phyloP scores from a whole-genome alignment of 2,797 vertebrate genomes.

The Harpagifer antarcticus region DNA sequence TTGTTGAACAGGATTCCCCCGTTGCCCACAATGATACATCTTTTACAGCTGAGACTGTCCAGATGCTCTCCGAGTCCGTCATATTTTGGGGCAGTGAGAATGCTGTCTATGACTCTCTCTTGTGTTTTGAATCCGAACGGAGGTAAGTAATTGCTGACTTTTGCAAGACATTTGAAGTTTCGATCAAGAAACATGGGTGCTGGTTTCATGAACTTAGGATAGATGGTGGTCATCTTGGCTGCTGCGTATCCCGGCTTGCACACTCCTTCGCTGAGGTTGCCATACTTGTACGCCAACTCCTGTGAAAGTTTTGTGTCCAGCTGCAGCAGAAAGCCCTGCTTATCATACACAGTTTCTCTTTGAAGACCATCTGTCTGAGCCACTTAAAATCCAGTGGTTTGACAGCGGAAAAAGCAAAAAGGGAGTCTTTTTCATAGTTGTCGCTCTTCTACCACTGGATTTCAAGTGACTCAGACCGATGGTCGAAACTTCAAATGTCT shows the following conservation, averaged over 20 bases:
- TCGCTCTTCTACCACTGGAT: constrained; percentile 83
- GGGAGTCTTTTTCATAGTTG: constrained; percentile 93
- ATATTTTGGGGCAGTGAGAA: constrained; percentile 77
- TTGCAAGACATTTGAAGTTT: constrained; percentile 91
- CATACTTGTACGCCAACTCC: constrained; percentile 90
- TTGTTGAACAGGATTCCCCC: constrained; percentile 97
- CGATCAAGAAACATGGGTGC: constrained; percentile 96
- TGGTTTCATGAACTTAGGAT: constrained; percentile 92
- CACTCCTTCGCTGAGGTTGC: constrained; percentile 91
- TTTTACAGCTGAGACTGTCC: constrained; percentile 92
- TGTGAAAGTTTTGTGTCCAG: constrained; percentile 54
- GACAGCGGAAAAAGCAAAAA: constrained; percentile 97
- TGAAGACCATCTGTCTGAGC: constrained; percentile 96
- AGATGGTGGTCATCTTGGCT: constrained; percentile 93
- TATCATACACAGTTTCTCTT: constrained; percentile 87
- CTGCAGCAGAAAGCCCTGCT: no score
- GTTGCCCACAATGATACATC: constrained; percentile 95
- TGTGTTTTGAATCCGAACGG: constrained; percentile 98
- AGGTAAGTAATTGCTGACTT: constrained; percentile 91
- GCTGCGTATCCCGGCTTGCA: constrained; percentile 94
- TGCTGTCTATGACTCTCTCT: constrained; percentile 82
- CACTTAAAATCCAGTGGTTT: constrained; percentile 98
- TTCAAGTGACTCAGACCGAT: neutral
- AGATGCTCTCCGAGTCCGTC: constrained; percentile 75
- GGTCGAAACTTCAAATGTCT: constrained; percentile 93